Percentiles rank a stretch among this genome's conserved stretches.
phyloP scores from a whole-genome alignment of 2,797 vertebrate species.

The Peromyscus attwateri region DNA sequence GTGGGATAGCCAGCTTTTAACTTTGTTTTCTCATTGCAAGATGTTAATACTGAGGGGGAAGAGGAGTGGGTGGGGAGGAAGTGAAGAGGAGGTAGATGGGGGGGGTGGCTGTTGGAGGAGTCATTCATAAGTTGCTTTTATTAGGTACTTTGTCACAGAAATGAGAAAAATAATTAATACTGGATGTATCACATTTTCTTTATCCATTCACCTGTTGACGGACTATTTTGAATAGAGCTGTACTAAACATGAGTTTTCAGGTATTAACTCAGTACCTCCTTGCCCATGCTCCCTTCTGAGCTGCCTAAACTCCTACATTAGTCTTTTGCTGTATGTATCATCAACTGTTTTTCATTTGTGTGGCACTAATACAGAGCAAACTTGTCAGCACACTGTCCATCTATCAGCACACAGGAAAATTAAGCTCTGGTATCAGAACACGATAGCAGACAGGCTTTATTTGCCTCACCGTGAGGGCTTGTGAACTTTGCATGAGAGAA shows the following conservation, averaged over 20 bases:
- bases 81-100: background rate
- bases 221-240: background rate
- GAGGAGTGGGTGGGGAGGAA: background rate
- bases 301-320: no score
- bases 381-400: background rate
- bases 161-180: background rate
- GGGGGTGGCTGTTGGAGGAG: background rate
- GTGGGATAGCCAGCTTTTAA: background rate
- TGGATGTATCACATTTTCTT: background rate
- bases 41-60: no score
- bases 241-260: background rate
- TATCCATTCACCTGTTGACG: background rate
- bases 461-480: background rate
- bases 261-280: background rate
- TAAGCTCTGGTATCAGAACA: background rate
- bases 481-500: constrained; percentile 2
- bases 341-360: background rate
- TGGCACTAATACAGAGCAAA: background rate
- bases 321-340: background rate
- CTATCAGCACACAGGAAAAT: background rate
- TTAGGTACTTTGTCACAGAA: background rate
- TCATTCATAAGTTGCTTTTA: background rate
- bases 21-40: background rate
- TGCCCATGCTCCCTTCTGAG: background rate
- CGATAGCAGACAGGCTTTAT: background rate